Conservation (phyloP, 1,140 invertebrate species). For the Drepana arcuata region DNA sequence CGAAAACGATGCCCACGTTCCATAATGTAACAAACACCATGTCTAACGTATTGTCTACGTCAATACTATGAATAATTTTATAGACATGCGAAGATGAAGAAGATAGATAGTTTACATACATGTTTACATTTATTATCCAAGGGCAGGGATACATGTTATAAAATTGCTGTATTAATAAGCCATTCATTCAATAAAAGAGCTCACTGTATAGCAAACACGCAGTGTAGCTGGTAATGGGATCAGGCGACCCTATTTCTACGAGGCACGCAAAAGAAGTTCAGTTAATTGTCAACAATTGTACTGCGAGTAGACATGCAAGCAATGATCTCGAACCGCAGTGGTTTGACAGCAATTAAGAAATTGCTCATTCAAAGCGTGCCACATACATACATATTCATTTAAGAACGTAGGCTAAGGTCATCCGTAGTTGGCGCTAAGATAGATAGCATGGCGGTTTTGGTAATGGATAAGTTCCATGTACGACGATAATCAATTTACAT, state of each 20-base stretch:
- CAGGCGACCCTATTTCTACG: conserved; percentile 51
- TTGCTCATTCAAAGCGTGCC: conserved; percentile 4
- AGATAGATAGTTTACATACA: too few relatives aligned
- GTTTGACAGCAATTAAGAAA: conserved; percentile 9
- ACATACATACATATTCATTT: too few relatives aligned
- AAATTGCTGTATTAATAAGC: too few relatives aligned
- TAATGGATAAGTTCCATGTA: too few relatives aligned
- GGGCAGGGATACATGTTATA: too few relatives aligned
- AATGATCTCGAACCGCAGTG: conserved; percentile 27
- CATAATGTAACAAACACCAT: conserved; percentile 27
- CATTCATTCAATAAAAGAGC: too few relatives aligned
- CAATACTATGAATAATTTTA: conserved; percentile 30
- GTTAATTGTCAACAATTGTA: conserved; percentile 67
- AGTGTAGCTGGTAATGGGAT: too few relatives aligned
- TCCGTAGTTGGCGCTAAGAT: too few relatives aligned
- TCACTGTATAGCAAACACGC: too few relatives aligned
- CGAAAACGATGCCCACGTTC: conserved; percentile 33
- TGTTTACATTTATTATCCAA: too few relatives aligned
- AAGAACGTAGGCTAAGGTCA: too few relatives aligned
- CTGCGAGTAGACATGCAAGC: conserved; percentile 44
- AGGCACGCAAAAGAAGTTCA: conserved; percentile 57
- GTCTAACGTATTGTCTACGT: conserved; percentile 37
- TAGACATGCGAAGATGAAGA: conserved; percentile 19
- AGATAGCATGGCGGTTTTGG: too few relatives aligned
- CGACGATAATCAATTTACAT: conserved; percentile 16